Evolutionary conservation across 2,113 vertebrate genomes (phyloP).

Genomic region (Macquaria ambigua): DNA sequence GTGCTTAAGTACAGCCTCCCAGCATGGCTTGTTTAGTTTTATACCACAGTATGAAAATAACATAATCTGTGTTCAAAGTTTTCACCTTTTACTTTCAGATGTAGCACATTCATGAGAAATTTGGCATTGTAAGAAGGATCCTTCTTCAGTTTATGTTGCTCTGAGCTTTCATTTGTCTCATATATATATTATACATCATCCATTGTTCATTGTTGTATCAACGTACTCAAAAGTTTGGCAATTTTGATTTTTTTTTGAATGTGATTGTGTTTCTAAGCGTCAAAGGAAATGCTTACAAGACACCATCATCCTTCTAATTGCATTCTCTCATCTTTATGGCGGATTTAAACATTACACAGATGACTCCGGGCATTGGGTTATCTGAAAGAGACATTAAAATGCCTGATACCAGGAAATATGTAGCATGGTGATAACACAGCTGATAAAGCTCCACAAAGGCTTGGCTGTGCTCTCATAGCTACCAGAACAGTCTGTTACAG

Average conservation of each 20-base stretch:
- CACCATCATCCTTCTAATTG: neutral
- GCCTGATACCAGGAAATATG: constrained; percentile 40
- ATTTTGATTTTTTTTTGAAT: neutral
- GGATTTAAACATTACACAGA: neutral
- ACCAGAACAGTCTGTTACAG: constrained; percentile 17
- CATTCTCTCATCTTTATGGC: neutral
- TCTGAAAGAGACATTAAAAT: constrained; percentile 32
- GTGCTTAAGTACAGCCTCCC: no score
- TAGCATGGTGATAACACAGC: constrained; percentile 23
- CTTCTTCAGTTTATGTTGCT: neutral
- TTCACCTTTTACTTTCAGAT: neutral
- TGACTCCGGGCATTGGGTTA: constrained; percentile 8
- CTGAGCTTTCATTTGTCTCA: neutral
- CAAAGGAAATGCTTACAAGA: constrained; percentile 11
- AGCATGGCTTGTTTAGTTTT: neutral
- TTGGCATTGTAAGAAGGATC: neutral
- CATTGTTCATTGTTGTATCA: neutral
- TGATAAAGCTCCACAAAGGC: constrained; percentile 56
- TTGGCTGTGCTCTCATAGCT: constrained; percentile 4
- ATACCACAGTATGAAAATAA: neutral
- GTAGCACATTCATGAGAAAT: neutral
- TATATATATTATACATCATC: neutral
- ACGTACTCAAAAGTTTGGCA: neutral
- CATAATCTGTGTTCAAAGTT: neutral
- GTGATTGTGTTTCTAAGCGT: neutral